These are phyloP conservation scores for Chiroxiphia lanceolata DNA, from an alignment of 2,797 vertebrate species.

Conservation along the genomic window DNA sequence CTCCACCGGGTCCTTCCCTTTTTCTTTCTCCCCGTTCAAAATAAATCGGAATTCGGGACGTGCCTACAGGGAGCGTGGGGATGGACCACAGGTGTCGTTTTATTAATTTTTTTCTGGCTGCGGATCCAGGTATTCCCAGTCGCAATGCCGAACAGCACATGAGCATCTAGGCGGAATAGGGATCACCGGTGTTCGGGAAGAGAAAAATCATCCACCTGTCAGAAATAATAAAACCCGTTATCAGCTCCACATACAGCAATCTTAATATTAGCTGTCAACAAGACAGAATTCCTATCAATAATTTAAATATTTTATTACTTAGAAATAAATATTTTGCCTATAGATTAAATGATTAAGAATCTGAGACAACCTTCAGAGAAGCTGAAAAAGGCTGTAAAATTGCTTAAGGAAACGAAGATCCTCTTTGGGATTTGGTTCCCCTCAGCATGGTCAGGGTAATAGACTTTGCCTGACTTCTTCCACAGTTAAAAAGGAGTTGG, in stretches of 20 bases:
- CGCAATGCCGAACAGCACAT: not conserved
- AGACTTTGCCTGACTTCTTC: conserved; percentile 16
- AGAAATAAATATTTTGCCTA: not conserved
- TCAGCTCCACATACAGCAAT: too few relatives aligned
- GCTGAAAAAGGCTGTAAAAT: not conserved
- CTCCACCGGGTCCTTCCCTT: not conserved
- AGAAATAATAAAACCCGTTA: not conserved
- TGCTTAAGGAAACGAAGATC: not conserved
- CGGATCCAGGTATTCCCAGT: not conserved
- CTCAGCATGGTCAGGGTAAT: not conserved
- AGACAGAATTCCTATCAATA: not conserved
- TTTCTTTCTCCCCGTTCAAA: not conserved
- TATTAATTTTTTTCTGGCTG: not conserved
- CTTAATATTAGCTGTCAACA: not conserved
- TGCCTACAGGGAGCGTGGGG: not conserved
- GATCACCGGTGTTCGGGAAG: not conserved
- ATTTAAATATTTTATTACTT: not conserved
- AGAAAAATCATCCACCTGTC: not conserved
- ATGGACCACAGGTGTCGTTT: not conserved
- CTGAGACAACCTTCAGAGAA: not conserved
- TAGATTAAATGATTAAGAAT: not conserved
- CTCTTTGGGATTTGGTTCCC: not conserved
- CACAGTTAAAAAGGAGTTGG: not conserved
- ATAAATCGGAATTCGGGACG: not conserved
- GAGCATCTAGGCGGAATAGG: not conserved